phyloP scores from a whole-genome alignment of 92 coral and sea anemone species.

The Epizoanthus illoricatus region DNA sequence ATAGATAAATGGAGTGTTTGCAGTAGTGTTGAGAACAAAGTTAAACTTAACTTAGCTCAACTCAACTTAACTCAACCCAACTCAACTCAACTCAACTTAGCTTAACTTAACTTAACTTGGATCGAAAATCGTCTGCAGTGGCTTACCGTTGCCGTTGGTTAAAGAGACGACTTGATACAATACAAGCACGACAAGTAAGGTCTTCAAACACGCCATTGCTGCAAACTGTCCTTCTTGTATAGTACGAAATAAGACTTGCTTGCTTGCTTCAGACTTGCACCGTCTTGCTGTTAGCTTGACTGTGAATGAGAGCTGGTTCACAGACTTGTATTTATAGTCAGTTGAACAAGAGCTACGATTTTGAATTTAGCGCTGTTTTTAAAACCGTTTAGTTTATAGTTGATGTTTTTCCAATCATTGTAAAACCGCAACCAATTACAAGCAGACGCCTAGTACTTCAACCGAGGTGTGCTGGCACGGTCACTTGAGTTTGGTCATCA shows the following conservation, averaged over 20 bases:
- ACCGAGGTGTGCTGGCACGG: too few relatives aligned
- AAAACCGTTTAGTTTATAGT: not conserved
- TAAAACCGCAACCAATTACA: too few relatives aligned
- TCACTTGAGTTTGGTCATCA: too few relatives aligned
- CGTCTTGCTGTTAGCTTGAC: not conserved
- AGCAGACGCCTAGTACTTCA: too few relatives aligned
- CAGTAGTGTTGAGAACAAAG: too few relatives aligned
- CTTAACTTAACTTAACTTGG: too few relatives aligned
- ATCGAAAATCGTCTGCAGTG: not conserved
- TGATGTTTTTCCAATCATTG: not conserved
- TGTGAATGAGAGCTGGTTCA: not conserved
- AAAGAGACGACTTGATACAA: not conserved
- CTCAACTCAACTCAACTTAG: too few relatives aligned
- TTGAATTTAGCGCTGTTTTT: constrained; percentile 4
- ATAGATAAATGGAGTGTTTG: too few relatives aligned
- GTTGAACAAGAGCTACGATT: not conserved
- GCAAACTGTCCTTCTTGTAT: not conserved
- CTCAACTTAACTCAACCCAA: too few relatives aligned
- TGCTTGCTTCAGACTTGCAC: not conserved
- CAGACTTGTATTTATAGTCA: not conserved
- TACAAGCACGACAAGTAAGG: not conserved
- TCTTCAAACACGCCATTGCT: constrained; percentile 6
- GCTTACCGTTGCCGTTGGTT: not conserved
- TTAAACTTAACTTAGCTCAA: too few relatives aligned
- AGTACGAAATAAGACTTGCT: not conserved